These are phyloP conservation scores for Anguilla marmorata DNA, from an alignment of 2,797 vertebrate genomes.

Conservation along the genomic window DNA sequence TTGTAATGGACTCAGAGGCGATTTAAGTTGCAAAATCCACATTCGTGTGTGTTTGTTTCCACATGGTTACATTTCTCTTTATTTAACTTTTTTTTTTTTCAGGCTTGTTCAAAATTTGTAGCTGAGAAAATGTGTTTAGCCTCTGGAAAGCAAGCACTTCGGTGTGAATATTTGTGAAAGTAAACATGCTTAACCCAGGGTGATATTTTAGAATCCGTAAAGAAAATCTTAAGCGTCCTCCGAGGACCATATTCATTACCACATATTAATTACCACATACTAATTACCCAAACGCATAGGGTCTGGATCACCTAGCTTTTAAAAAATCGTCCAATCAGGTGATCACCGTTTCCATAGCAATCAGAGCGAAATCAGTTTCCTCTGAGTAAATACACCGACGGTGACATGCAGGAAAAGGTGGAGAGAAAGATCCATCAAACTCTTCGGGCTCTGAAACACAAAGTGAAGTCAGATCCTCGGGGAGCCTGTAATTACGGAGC, in stretches of 20 bases:
- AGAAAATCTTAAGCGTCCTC: neutral
- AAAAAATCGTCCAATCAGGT: neutral
- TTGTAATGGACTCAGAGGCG: neutral
- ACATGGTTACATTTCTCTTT: neutral
- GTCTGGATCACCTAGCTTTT: neutral
- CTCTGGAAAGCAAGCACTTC: neutral
- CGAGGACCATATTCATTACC: neutral
- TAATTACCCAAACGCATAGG: slow-evolving; percentile 23
- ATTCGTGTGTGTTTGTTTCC: neutral
- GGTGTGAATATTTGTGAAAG: neutral
- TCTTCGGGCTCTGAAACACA: slow-evolving; percentile 54
- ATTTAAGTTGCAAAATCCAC: neutral
- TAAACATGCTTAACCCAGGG: neutral
- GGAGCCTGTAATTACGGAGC: slow-evolving; percentile 61
- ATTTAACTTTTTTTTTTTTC: neutral
- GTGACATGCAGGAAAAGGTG: slow-evolving; percentile 41
- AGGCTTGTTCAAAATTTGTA: neutral
- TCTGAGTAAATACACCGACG: slow-evolving; percentile 49
- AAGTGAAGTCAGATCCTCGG: slow-evolving; percentile 62
- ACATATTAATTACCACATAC: neutral
- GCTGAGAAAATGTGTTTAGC: neutral
- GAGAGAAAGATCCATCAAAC: slow-evolving; percentile 55
- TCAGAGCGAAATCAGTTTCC: slow-evolving; percentile 58
- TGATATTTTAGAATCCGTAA: neutral
- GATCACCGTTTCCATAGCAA: slow-evolving; percentile 36